phyloP scores from a whole-genome alignment of 2,797 vertebrate species.

The Cebuella pygmaea region DNA sequence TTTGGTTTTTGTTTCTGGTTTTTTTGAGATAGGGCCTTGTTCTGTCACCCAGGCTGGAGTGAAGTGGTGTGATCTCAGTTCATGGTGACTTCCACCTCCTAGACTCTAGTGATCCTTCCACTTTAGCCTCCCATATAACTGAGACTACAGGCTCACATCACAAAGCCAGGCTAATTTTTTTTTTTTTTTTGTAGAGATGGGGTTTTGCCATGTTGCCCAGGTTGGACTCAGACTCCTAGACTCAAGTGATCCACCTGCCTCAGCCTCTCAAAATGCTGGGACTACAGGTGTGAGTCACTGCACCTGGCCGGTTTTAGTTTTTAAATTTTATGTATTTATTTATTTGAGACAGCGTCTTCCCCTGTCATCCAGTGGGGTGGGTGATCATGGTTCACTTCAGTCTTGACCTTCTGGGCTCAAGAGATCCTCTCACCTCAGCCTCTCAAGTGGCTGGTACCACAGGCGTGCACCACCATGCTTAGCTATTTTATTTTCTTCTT shows the following conservation, averaged over 20 bases:
- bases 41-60: not conserved
- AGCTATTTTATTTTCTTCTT: too few relatives aligned
- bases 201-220: not conserved
- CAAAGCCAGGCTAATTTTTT: not conserved
- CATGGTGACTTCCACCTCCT: not conserved
- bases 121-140: not conserved
- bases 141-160: not conserved
- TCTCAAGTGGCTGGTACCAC: not conserved
- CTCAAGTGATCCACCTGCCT: not conserved
- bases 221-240: not conserved
- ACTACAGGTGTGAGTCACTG: not conserved
- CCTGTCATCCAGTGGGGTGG: not conserved
- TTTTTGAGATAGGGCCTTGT: not conserved
- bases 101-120: not conserved
- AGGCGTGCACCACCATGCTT: not conserved
- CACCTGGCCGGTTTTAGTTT: not conserved
- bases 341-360: not conserved
- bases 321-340: not conserved
- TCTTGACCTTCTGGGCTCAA: not conserved
- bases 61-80: not conserved
- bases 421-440: not conserved
- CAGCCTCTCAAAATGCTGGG: not conserved
- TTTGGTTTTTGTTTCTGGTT: not conserved
- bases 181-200: not conserved
- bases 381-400: not conserved